Conservation (phyloP, 2,888 invertebrate genomes). For the Trypoxylon attenuatum region DNA sequence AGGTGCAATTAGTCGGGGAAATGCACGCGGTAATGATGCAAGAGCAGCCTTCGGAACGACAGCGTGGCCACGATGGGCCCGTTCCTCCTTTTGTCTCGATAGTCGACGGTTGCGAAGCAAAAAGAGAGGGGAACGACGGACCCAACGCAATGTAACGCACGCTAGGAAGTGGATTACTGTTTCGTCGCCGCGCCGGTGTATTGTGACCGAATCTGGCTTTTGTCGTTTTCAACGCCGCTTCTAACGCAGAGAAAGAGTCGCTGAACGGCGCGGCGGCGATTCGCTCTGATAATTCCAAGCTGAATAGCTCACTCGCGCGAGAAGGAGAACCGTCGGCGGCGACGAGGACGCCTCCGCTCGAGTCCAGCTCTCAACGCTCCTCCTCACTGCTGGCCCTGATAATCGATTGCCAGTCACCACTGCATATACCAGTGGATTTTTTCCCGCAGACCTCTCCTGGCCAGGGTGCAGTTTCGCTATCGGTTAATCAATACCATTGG, state of each 20-base stretch:
- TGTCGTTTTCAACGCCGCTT: conserved; percentile 21
- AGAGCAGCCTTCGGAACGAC: conserved; percentile 53
- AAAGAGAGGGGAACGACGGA: no score
- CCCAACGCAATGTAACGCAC: no score
- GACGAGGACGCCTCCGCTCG: not conserved
- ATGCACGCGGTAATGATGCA: conserved; percentile 59
- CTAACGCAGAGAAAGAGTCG: conserved; percentile 24
- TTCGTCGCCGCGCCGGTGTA: conserved; percentile 17
- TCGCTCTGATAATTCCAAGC: conserved; percentile 34
- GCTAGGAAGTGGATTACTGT: conserved; percentile 17
- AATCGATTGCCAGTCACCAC: not conserved
- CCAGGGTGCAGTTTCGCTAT: not conserved
- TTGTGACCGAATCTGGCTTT: conserved; percentile 34
- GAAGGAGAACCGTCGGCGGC: not conserved
- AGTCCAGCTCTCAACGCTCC: not conserved
- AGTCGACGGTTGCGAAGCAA: conserved; percentile 5
- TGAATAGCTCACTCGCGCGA: not conserved
- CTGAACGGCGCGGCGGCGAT: not conserved
- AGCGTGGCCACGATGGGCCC: conserved; percentile 19
- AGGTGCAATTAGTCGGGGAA: conserved; percentile 63
- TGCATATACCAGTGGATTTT: not conserved
- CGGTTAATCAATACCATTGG: not conserved
- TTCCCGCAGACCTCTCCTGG: not conserved
- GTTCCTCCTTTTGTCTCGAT: conserved; percentile 28
- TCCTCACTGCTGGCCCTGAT: not conserved